phyloP scores from a whole-genome alignment of 2,113 vertebrate species.

The Melanotaenia duboulayi region DNA sequence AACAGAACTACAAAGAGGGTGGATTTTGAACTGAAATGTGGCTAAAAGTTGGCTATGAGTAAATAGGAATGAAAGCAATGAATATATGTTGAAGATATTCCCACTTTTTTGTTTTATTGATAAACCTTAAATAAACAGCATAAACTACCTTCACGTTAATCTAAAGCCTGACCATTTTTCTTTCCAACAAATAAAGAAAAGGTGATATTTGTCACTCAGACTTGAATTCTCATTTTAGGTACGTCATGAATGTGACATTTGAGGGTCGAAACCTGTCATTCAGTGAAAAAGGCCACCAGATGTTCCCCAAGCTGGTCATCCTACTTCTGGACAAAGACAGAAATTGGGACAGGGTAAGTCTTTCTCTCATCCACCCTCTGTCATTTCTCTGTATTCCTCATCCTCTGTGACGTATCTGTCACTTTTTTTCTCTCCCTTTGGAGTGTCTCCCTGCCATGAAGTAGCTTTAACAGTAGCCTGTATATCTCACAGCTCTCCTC shows the following conservation, averaged over 20 bases:
- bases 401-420: slow-evolving; percentile 27
- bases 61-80: too few species aligned
- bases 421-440: slow-evolving; percentile 8
- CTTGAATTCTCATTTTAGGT: slow-evolving; percentile 81
- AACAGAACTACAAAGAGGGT: background rate
- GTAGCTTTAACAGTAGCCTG: slow-evolving; percentile 38
- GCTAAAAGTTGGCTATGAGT: too few species aligned
- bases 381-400: background rate
- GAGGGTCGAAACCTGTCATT: slow-evolving; percentile 98
- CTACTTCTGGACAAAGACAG: slow-evolving; percentile 97
- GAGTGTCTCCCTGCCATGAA: slow-evolving; percentile 12
- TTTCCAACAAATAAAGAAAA: background rate
- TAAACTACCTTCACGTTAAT: too few species aligned
- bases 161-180: too few species aligned
- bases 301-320: slow-evolving; percentile 98
- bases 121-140: too few species aligned
- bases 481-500: slow-evolving; percentile 44
- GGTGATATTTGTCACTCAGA: slow-evolving; percentile 6
- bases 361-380: background rate
- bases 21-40: too few species aligned
- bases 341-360: slow-evolving; percentile 89
- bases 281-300: slow-evolving; percentile 98
- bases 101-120: too few species aligned
- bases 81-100: too few species aligned
- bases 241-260: slow-evolving; percentile 99